Evolutionary conservation across 2,797 vertebrate genomes (phyloP).

Genomic region (Bovichtus diacanthus): DNA sequence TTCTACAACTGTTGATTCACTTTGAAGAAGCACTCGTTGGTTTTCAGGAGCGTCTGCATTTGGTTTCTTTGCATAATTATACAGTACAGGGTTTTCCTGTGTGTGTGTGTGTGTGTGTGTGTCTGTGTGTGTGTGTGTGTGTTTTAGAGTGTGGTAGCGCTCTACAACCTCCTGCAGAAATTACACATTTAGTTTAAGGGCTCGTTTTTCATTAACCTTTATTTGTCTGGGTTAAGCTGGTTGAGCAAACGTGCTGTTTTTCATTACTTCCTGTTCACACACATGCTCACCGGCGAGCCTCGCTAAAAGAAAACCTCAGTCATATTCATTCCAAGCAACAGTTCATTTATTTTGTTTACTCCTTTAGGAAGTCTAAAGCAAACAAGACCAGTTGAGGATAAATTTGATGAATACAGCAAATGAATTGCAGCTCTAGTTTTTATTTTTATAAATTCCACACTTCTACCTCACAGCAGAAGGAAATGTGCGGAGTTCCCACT

Average conservation of each 20-base stretch:
- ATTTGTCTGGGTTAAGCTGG: conserved; percentile 69
- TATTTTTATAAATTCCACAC: conserved; percentile 7
- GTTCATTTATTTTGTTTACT: conserved; percentile 36
- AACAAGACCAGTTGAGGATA: not conserved
- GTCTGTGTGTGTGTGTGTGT: conserved; percentile 40
- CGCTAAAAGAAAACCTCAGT: conserved; percentile 38
- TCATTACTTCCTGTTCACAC: conserved; percentile 55
- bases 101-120: conserved; percentile 42
- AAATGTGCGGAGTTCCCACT: not conserved
- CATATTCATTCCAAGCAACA: conserved; percentile 42
- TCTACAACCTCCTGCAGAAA: conserved; percentile 45
- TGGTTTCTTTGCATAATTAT: conserved; percentile 60
- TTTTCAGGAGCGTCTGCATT: conserved; percentile 46
- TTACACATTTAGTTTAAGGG: conserved; percentile 59
- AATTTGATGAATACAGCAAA: conserved; percentile 2
- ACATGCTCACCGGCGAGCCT: conserved; percentile 24
- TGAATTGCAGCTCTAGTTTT: not conserved
- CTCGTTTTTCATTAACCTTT: conserved; percentile 74
- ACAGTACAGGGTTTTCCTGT: conserved; percentile 50
- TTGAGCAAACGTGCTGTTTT: conserved; percentile 51
- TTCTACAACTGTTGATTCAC: conserved; percentile 71
- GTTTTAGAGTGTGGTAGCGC: not conserved
- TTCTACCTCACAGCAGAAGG: not conserved
- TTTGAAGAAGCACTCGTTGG: conserved; percentile 61
- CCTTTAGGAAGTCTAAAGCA: conserved; percentile 2